Percentiles rank a stretch among this genome's conserved stretches.
These are phyloP conservation scores for Lasius platythorax DNA, from an alignment of 2,888 invertebrate species.

Conservation along the genomic window DNA sequence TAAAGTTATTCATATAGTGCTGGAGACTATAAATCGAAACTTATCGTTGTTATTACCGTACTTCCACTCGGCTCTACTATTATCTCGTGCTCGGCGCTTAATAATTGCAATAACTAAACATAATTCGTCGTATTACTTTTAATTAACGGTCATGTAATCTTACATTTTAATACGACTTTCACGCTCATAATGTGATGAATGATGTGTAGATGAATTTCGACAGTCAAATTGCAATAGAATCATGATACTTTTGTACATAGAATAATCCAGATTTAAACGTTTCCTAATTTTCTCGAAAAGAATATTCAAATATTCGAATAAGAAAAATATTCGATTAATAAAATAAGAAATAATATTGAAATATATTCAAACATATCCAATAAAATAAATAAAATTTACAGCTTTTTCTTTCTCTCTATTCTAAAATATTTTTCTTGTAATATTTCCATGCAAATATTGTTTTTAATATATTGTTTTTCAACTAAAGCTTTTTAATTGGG, in stretches of 20 bases:
- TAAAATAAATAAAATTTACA: not conserved
- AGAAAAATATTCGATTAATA: not conserved
- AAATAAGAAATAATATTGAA: not conserved
- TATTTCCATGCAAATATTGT: not conserved
- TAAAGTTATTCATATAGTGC: constrained; percentile 57
- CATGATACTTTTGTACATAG: not conserved
- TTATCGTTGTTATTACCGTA: constrained; percentile 55
- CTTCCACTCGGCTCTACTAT: constrained; percentile 45
- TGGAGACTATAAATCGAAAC: constrained; percentile 58
- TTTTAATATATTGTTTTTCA: not conserved
- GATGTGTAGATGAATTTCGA: not conserved
- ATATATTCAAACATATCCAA: not conserved
- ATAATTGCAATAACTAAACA: constrained; percentile 23
- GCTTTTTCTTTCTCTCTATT: not conserved
- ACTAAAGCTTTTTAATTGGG: not conserved
- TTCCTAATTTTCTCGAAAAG: not conserved
- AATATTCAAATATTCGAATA: not conserved
- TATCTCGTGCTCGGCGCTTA: constrained; percentile 41
- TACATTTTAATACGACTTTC: constrained; percentile 2
- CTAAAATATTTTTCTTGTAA: constrained; percentile 9
- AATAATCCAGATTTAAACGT: not conserved
- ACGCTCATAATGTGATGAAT: not conserved
- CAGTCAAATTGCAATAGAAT: not conserved
- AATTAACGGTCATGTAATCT: not conserved
- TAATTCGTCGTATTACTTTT: constrained; percentile 41